Conservation (phyloP, 1,140 invertebrate genomes). For the Aporrectodea caliginosa region DNA sequence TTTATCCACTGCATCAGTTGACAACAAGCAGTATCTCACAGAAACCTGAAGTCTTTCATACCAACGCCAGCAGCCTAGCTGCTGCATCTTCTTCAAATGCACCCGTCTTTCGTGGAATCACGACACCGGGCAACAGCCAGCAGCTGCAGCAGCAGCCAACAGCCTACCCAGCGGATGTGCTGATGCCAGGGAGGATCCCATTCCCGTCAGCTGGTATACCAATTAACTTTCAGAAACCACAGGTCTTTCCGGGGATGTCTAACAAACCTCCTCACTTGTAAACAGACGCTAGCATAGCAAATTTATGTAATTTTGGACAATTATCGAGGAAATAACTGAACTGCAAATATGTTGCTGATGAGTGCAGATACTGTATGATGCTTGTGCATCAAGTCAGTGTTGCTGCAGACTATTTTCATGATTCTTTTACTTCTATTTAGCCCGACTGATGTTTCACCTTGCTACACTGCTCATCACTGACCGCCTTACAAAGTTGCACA, state of each 20-base stretch:
- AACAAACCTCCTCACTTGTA: not conserved
- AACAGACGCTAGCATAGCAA: not conserved
- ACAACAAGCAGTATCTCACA: not conserved
- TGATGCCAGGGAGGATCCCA: not conserved
- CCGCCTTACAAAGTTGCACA: too few species aligned
- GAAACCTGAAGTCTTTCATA: not conserved
- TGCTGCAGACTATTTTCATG: too few species aligned
- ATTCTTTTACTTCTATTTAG: too few species aligned
- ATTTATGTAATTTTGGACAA: constrained; percentile 1
- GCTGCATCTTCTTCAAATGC: not conserved
- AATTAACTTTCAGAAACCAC: not conserved
- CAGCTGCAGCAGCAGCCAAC: not conserved
- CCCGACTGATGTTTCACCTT: too few species aligned
- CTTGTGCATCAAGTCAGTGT: too few species aligned
- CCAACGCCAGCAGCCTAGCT: not conserved
- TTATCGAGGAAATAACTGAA: too few species aligned
- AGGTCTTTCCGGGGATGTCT: not conserved
- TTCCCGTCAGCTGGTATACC: not conserved
- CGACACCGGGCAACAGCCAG: not conserved
- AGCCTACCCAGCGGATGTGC: not conserved
- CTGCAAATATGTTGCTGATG: too few species aligned
- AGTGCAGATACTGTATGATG: too few species aligned
- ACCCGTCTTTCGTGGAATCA: not conserved
- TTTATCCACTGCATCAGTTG: too few species aligned
- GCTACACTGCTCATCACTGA: too few species aligned